A percentile compares a stretch with the other conserved stretches of the same genome.
phyloP scores from a whole-genome alignment of 2,888 invertebrate species.

The Xestia xanthographa region DNA sequence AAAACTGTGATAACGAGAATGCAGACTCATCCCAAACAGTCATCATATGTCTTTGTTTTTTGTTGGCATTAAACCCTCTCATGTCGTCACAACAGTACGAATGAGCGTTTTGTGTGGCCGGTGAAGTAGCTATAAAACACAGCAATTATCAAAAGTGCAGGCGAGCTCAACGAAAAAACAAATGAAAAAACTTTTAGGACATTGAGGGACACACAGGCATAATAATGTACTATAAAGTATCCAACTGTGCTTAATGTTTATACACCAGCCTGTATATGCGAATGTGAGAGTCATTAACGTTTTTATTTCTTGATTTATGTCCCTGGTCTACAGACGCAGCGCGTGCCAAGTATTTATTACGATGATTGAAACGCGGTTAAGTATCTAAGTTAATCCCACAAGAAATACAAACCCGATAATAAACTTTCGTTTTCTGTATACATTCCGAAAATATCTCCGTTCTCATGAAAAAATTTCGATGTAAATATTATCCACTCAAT shows the following conservation, averaged over 20 bases:
- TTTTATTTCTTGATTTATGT: conserved; percentile 65
- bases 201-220: conserved; percentile 53
- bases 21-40: conserved; percentile 42
- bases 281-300: conserved; percentile 59
- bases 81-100: conserved; percentile 47
- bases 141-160: conserved; percentile 66
- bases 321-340: conserved; percentile 40
- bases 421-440: conserved; percentile 49
- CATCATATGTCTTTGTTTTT: conserved; percentile 47
- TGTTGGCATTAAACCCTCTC: conserved; percentile 53
- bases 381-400: conserved; percentile 54
- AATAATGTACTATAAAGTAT: conserved; percentile 51
- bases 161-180: conserved; percentile 53
- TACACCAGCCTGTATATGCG: conserved; percentile 39
- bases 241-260: conserved; percentile 58
- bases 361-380: conserved; percentile 61
- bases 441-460: conserved; percentile 50
- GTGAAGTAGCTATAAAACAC: conserved; percentile 64
- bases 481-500: conserved; percentile 71
- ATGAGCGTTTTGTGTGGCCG: conserved; percentile 54
- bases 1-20: conserved; percentile 15
- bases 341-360: conserved; percentile 65
- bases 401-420: conserved; percentile 53
- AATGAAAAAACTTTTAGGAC: conserved; percentile 63
- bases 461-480: conserved; percentile 64